Evolutionary conservation across 2,888 invertebrate species (phyloP).

Genomic region (Sinhomidia bicolor): DNA sequence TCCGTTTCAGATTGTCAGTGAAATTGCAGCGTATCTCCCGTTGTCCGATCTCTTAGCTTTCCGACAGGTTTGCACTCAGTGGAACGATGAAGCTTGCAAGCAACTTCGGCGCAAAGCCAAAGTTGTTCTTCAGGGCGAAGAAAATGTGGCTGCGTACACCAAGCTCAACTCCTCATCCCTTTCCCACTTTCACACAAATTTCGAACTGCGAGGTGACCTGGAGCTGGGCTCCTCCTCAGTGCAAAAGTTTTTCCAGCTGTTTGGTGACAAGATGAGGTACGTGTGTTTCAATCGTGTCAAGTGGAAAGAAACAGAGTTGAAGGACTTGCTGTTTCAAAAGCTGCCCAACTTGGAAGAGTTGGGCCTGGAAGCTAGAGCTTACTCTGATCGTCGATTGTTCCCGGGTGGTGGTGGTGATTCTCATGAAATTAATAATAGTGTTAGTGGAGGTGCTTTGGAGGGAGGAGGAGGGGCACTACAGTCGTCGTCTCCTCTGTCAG

Average conservation of each 20-base stretch:
- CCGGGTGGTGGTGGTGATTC: conserved; percentile 49
- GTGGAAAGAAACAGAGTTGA: conserved; percentile 73
- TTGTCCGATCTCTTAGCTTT: conserved; percentile 75
- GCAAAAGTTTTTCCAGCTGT: conserved; percentile 69
- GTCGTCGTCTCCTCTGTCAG: too few species aligned
- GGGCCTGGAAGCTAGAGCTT: conserved; percentile 74
- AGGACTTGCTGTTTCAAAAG: conserved; percentile 72
- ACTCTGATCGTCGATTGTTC: conserved; percentile 73
- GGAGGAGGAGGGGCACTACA: not conserved
- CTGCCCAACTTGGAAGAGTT: conserved; percentile 74
- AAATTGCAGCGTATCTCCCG: conserved; percentile 72
- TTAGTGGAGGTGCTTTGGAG: not conserved
- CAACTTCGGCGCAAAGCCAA: conserved; percentile 67
- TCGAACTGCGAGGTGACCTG: conserved; percentile 74
- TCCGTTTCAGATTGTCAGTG: conserved; percentile 66
- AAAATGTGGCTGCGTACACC: conserved; percentile 58
- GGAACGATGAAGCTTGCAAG: conserved; percentile 74
- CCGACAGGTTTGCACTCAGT: conserved; percentile 75
- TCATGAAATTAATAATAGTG: conserved; percentile 20
- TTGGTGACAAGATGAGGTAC: conserved; percentile 70
- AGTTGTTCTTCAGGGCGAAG: conserved; percentile 71
- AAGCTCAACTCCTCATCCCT: conserved; percentile 38
- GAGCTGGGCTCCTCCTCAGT: conserved; percentile 69
- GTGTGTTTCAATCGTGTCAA: conserved; percentile 76
- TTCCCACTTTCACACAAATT: conserved; percentile 56